Evolutionary conservation across 2,113 vertebrate species (phyloP).

Genomic region (Anser cygnoides): DNA sequence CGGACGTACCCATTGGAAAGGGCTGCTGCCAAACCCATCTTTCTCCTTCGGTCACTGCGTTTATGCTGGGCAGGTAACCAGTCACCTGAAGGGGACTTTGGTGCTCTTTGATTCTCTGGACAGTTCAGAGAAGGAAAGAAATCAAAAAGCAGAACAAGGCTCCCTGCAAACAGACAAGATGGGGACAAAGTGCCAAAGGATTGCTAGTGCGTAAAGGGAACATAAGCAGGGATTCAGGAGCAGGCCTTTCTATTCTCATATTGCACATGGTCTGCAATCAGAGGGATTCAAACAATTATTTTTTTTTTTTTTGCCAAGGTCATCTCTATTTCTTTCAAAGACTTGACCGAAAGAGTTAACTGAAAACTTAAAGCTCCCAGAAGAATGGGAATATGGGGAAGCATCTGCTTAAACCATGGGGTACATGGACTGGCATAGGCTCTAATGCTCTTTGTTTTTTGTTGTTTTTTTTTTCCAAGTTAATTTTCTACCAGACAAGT

Average conservation of each 20-base stretch:
- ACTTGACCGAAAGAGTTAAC: neutral
- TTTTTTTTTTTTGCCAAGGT: neutral
- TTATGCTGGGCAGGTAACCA: neutral
- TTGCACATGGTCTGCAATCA: neutral
- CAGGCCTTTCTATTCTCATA: neutral
- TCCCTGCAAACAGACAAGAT: neutral
- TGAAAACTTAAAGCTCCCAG: neutral
- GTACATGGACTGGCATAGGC: neutral
- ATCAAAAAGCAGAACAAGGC: neutral
- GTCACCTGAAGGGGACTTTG: neutral
- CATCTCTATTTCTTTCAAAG: neutral
- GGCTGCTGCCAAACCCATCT: neutral
- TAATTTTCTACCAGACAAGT: neutral
- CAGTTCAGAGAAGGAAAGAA: neutral
- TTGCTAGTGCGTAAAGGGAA: neutral
- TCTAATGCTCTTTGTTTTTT: neutral
- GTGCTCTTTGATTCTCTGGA: neutral
- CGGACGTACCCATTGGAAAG: rapidly evolving
- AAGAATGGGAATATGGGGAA: neutral
- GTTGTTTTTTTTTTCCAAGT: neutral
- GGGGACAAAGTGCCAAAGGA: neutral
- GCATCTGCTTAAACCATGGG: neutral
- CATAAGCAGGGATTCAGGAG: neutral
- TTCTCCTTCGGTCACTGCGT: neutral
- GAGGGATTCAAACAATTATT: neutral